Base-by-base conservation (phyloP, 1,140 invertebrate species). In the Epicauta chinensis region DNA sequence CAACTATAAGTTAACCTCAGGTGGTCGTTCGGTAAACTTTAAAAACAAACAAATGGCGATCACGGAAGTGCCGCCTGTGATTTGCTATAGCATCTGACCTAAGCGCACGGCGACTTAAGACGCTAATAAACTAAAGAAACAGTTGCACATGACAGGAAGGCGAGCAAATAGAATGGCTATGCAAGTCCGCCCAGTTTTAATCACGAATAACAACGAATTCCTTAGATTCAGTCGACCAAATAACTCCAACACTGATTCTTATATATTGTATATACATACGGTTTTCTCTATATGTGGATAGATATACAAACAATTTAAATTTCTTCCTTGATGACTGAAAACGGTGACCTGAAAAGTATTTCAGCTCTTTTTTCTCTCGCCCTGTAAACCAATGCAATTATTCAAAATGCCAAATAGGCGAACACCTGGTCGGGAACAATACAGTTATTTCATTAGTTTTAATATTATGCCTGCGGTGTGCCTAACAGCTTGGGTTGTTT, bases 161-260 rank as follows among this genome's bases (percentile, higher is more conserved):
- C 55, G 56, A 58, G 50, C 56, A 58, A 57, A 60, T 60, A 53
- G 55, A 60, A 57, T 48, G 55, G 51, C 44, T 48, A 57, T 53
- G 58, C 51, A 53, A 34, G 51, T 60, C 40, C 61, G 61, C 61
- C 61, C 58, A 62, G 58, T 57, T 57, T 49, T 60, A 58, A 62
- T 62, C 61, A 62, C 61, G 61, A 62, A 60, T 58, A 53, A 53
- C 55, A 50, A 52, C 53, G 53, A 58, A 62, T 62, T 60, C 61
- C 61, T 46, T 16, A 29, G 17, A 53, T 53, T 54, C 61, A 62
- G 50, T 62, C 55, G 57, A 62, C 49, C 61, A 56, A 53, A 50
- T 42, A 40, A 51, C 46, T 49, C 49, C 36, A 23, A 23, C 23
- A 23, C 23, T 23, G 43, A 23, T 23, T 5, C 23, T 23, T 23